Evolutionary conservation across 2,797 vertebrate genomes (phyloP), one percentile per base, ranked within the genome.

Genomic region (Pelochelys cantorii): DNA sequence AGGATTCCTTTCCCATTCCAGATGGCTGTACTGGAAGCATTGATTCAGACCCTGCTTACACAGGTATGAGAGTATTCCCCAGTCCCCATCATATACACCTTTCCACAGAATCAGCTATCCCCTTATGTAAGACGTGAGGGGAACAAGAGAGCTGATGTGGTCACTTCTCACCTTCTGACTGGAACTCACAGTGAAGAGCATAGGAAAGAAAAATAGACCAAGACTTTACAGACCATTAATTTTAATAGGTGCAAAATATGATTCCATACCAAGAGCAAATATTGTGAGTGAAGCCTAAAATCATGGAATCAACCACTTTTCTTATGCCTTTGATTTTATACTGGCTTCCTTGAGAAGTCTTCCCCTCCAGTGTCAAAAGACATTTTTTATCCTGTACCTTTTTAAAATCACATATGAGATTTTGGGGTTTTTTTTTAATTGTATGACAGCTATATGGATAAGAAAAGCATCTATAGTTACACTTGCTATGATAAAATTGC

Each of bases 391-490:
- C 20, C 81, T 55, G 48, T 86, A 90, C 79, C 68, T 74, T 86
- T 54, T 83, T 86, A 68, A 79, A 65, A 53, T 13, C 79, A 91
- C 74, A 57, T 90, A 71, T 85, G 14, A 81, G 79, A 82, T 95
- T 93, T 92, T 53, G 94, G 7, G 42, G 42, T 7, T 8, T 8
- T 48, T 48, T 48, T 48, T 54, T 54, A 34, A 56, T 54, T 93
- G 94, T 93, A 94, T 91, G 75, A 91, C 94, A 95, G 89, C 95
- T 96, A 90, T 0, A 85, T 59, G 59, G 85, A 75, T 60, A 42
- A 48, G 42, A 82, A 55, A 34, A 42, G 57, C 86, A 85, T 81
- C 78, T 88, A 82, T 53, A 94, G 83, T 52, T 95, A 53, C 80
- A 94, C 74, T 83, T 87, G 68, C 62, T 85, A 0, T 0, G 85